A percentile compares a stretch with the other conserved stretches of the same genome.
These are phyloP conservation scores for Coregonus suidteri DNA, from an alignment of 2,797 vertebrate species.

Conservation along the genomic window DNA sequence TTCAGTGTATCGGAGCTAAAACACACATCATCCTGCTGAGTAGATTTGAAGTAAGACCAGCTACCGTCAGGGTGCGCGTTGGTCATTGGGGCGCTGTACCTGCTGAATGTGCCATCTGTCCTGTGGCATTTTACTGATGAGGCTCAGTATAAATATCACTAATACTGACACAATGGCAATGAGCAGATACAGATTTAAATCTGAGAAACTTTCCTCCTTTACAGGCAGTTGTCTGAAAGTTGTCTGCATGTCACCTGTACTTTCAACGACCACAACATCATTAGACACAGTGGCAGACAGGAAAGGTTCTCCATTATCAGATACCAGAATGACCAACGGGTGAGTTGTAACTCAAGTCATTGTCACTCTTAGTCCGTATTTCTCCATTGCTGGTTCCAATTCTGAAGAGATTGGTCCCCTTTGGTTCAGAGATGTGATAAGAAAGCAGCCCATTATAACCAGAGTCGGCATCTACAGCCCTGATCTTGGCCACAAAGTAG, in stretches of 20 bases:
- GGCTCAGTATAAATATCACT: slow-evolving; percentile 37
- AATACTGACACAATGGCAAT: slow-evolving; percentile 39
- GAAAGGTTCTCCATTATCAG: slow-evolving; percentile 60
- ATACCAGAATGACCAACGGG: slow-evolving; percentile 55
- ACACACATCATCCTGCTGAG: slow-evolving; percentile 39
- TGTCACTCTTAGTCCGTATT: slow-evolving; percentile 43
- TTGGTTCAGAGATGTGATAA: slow-evolving; percentile 38
- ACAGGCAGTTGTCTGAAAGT: slow-evolving; percentile 21
- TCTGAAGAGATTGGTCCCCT: slow-evolving; percentile 41
- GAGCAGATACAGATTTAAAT: slow-evolving; percentile 41
- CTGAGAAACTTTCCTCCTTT: slow-evolving; percentile 34
- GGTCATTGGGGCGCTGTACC: slow-evolving; percentile 33
- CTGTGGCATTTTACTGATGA: slow-evolving; percentile 37
- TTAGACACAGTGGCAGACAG: slow-evolving; percentile 48
- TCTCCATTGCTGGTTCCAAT: slow-evolving; percentile 45
- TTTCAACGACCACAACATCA: slow-evolving; percentile 45
- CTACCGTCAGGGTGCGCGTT: slow-evolving; percentile 39
- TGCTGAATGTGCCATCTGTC: slow-evolving; percentile 20
- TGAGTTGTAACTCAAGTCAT: slow-evolving; percentile 39
- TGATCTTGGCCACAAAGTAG: slow-evolving; percentile 46
- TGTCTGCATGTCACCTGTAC: slow-evolving; percentile 3
- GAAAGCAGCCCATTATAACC: slow-evolving; percentile 42
- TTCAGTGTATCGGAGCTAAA: slow-evolving; percentile 38
- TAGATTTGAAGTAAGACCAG: slow-evolving; percentile 47
- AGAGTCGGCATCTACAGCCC: slow-evolving; percentile 47